Conservation (phyloP, 2,113 vertebrate genomes). For the Nansenia antarctica region DNA sequence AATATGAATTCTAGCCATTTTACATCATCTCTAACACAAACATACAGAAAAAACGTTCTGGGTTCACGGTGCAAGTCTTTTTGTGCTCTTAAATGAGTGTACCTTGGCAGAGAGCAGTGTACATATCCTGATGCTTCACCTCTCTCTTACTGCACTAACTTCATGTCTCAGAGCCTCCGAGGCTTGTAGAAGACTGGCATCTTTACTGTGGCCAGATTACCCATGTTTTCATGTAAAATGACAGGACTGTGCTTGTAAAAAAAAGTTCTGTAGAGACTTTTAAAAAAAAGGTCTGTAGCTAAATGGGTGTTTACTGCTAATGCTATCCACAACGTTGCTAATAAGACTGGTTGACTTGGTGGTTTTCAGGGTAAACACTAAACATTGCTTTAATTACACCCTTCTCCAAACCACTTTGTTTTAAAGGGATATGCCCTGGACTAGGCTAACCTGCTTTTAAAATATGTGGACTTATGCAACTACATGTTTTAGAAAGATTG, state of each 20-base stretch:
- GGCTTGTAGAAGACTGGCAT: slow-evolving; percentile 75
- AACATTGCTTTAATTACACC: slow-evolving; percentile 51
- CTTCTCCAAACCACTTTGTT: slow-evolving; percentile 6
- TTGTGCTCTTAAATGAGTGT: slow-evolving; percentile 74
- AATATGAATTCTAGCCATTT: slow-evolving; percentile 75
- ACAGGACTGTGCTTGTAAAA: slow-evolving; percentile 65
- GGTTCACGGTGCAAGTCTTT: slow-evolving; percentile 62
- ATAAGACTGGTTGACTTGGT: slow-evolving; percentile 70
- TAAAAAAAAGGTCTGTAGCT: slow-evolving; percentile 51
- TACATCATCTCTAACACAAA: slow-evolving; percentile 74
- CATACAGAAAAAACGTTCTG: slow-evolving; percentile 39
- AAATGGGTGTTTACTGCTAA: slow-evolving; percentile 65
- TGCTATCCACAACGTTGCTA: slow-evolving; percentile 71
- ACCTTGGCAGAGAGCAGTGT: slow-evolving; percentile 71
- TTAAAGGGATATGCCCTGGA: background rate
- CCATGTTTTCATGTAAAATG: slow-evolving; percentile 71
- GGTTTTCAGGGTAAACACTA: slow-evolving; percentile 37
- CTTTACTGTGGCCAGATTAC: slow-evolving; percentile 69
- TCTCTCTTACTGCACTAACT: slow-evolving; percentile 65
- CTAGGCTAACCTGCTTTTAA: slow-evolving; percentile 3
- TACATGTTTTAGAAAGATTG: slow-evolving; percentile 13
- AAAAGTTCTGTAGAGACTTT: slow-evolving; percentile 14
- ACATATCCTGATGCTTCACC: slow-evolving; percentile 71
- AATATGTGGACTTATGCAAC: background rate
- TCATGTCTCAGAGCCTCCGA: slow-evolving; percentile 72